A percentile compares a stretch with the other conserved stretches of the same genome.
phyloP scores from a whole-genome alignment of 1,140 invertebrate genomes.

The Harpegnathos saltator region DNA sequence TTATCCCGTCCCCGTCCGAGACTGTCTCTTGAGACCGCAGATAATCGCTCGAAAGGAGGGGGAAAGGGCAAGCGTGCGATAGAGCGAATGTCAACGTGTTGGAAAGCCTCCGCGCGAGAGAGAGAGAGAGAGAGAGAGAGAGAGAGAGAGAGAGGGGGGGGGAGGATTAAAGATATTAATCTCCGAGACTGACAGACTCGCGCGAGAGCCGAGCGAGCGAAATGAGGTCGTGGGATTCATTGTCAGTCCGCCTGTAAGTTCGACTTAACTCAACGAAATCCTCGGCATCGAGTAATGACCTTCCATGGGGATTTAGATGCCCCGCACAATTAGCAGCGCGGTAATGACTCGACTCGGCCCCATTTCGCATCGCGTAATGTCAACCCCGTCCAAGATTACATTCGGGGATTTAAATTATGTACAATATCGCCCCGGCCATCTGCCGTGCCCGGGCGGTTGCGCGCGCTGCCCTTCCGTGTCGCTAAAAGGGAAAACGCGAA shows the following conservation, averaged over 20 bases:
- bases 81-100: background rate
- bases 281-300: conserved; percentile 21
- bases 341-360: conserved; percentile 19
- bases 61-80: no score
- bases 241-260: conserved; percentile 29
- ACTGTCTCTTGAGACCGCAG: background rate
- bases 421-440: conserved; percentile 25
- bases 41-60: no score
- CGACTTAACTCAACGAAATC: conserved; percentile 31
- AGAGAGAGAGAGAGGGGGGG: background rate
- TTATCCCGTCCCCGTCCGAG: background rate
- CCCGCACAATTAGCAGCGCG: conserved; percentile 27
- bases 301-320: conserved; percentile 36
- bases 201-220: background rate
- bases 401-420: conserved; percentile 39
- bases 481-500: background rate
- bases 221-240: conserved; percentile 10
- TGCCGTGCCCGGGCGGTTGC: background rate
- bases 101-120: background rate
- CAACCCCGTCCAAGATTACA: conserved; percentile 16
- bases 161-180: conserved; percentile 24
- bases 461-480: background rate
- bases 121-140: no score
- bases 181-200: background rate
- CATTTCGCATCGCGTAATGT: conserved; percentile 43